A percentile compares a stretch with the other conserved stretches of the same genome.
phyloP scores from a whole-genome alignment of 1,140 invertebrate species.

The Lordiphosa clarofinis region DNA sequence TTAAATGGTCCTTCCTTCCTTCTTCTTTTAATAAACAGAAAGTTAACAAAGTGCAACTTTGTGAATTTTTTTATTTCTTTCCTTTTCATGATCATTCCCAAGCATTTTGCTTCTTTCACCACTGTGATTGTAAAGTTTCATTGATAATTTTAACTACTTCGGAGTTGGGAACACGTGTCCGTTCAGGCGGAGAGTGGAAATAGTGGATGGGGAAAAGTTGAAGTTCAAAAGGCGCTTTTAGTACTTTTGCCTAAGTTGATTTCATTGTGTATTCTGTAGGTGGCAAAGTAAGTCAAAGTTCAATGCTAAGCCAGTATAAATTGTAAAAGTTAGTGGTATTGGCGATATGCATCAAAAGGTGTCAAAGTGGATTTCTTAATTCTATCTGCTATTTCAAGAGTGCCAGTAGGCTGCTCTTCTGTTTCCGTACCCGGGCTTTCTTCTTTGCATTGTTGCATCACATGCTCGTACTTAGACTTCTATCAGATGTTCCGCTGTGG shows the following conservation, averaged over 20 bases:
- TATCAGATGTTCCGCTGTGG: too few relatives aligned
- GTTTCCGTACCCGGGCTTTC: too few relatives aligned
- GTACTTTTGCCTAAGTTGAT: slow-evolving; percentile 47
- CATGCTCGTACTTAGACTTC: too few relatives aligned
- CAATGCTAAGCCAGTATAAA: slow-evolving; percentile 5
- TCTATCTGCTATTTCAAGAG: too few relatives aligned
- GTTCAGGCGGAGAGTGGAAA: slow-evolving; percentile 2
- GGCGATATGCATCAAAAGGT: too few relatives aligned
- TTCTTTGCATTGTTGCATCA: too few relatives aligned
- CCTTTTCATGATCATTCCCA: slow-evolving; percentile 27
- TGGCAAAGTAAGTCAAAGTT: slow-evolving; percentile 1
- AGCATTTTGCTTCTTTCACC: slow-evolving; percentile 14
- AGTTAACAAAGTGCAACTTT: slow-evolving; percentile 55
- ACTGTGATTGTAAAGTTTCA: slow-evolving; percentile 71
- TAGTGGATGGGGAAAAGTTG: not conserved
- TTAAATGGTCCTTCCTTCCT: slow-evolving; percentile 7
- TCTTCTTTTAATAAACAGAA: slow-evolving; percentile 37
- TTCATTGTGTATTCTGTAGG: slow-evolving; percentile 18
- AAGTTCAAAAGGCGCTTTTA: slow-evolving; percentile 59
- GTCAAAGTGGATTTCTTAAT: too few relatives aligned
- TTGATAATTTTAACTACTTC: slow-evolving; percentile 73
- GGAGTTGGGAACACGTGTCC: slow-evolving; percentile 31
- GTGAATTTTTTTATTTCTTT: slow-evolving; percentile 44
- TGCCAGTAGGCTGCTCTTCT: too few relatives aligned
- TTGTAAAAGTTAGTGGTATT: not conserved